Evolutionary conservation across 2,113 vertebrate species (phyloP).

Genomic region (Uropsilus gracilis): DNA sequence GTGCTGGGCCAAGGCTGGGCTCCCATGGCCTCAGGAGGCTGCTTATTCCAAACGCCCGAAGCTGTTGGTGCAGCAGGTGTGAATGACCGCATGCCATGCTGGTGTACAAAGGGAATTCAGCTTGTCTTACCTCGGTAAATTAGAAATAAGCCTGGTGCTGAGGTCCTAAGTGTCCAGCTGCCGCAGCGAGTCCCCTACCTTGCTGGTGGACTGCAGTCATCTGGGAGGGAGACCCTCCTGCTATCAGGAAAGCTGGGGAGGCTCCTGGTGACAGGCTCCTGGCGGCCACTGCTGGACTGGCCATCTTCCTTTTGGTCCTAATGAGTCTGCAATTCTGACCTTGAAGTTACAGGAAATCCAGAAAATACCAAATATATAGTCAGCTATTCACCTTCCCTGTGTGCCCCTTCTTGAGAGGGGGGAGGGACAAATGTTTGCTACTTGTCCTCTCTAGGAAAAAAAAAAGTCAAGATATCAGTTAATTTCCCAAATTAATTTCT

Average conservation of each 20-base stretch:
- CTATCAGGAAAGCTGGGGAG: not conserved
- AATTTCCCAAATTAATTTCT: not conserved
- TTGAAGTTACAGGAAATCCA: not conserved
- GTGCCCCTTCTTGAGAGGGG: not conserved
- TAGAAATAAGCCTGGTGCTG: conserved; percentile 46
- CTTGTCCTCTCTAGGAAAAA: not conserved
- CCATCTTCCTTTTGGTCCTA: not conserved
- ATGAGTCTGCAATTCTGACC: not conserved
- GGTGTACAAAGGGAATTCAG: not conserved
- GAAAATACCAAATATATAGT: not conserved
- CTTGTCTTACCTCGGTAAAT: conserved; percentile 52
- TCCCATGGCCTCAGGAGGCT: not conserved
- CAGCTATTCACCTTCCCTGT: not conserved
- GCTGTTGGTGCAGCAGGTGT: conserved; percentile 14
- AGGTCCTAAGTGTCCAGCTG: not conserved
- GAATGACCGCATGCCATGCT: not conserved
- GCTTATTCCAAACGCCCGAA: conserved; percentile 7
- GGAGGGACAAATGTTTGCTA: not conserved
- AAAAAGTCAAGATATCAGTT: not conserved
- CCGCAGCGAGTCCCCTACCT: not conserved
- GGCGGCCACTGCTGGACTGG: not conserved
- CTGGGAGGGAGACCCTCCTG: not conserved
- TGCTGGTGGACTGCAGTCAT: not conserved
- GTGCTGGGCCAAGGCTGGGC: not conserved
- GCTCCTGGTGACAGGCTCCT: not conserved